Percentiles rank a stretch among this genome's conserved stretches.
These are phyloP conservation scores for Chelon auratus DNA, from an alignment of 2,797 vertebrate species.

Conservation along the genomic window DNA sequence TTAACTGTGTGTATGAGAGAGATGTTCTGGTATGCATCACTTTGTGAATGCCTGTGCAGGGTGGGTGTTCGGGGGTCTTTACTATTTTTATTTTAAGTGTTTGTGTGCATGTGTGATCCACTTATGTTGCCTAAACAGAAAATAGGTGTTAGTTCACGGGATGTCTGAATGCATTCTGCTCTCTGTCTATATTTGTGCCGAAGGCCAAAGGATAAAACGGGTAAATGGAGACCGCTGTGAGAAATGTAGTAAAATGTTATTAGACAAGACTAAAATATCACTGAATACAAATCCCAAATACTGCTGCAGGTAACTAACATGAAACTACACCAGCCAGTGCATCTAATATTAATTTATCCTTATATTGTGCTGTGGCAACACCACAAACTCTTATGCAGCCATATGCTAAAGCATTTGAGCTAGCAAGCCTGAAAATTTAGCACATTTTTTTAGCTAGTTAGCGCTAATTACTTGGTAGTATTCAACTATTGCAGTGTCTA, in stretches of 20 bases:
- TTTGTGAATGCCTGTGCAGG: slow-evolving; percentile 5
- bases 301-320: no score
- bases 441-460: no score
- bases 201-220: not conserved
- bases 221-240: not conserved
- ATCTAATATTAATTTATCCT: no score
- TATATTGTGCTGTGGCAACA: no score
- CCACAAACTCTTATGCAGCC: no score
- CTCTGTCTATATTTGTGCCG: not conserved
- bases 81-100: slow-evolving; percentile 34
- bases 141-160: slow-evolving; percentile 27
- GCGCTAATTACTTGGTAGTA: no score
- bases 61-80: slow-evolving; percentile 21
- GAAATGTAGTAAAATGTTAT: no score
- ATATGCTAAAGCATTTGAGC: no score
- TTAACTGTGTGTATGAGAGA: slow-evolving; percentile 46
- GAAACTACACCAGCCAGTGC: no score
- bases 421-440: no score
- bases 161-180: slow-evolving; percentile 3
- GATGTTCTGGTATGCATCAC: slow-evolving; percentile 31
- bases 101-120: slow-evolving; percentile 19
- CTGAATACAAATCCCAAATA: not conserved
- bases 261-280: not conserved
- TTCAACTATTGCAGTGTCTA: no score
- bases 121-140: slow-evolving; percentile 41